These are phyloP conservation scores for Istiophorus platypterus DNA, from an alignment of 2,113 vertebrate species.

Conservation along the genomic window DNA sequence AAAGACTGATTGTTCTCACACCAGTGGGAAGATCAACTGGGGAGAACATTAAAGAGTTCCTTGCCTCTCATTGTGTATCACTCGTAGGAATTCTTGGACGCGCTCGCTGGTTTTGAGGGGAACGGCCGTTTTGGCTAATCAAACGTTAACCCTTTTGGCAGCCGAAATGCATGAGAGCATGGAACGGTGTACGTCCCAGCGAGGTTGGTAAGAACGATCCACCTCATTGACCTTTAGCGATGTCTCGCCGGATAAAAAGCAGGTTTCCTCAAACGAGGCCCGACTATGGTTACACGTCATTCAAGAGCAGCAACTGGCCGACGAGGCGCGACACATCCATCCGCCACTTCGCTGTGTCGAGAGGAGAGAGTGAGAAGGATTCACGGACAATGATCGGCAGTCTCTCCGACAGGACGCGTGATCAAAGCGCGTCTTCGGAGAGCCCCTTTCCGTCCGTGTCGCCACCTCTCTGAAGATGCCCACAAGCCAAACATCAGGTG, in stretches of 20 bases:
- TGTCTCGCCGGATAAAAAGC: constrained; percentile 53
- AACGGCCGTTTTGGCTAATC: constrained; percentile 46
- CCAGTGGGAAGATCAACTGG: constrained; percentile 26
- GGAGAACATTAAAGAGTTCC: constrained; percentile 34
- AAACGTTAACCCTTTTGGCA: constrained; percentile 59
- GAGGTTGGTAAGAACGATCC: constrained; percentile 55
- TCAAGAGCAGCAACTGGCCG: constrained; percentile 4
- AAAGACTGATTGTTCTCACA: constrained; percentile 31
- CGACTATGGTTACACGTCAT: constrained; percentile 50
- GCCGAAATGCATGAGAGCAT: constrained; percentile 55
- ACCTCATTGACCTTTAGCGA: constrained; percentile 48
- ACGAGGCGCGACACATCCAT: constrained; percentile 17
- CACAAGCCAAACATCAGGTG: constrained; percentile 63
- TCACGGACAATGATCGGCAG: constrained; percentile 40
- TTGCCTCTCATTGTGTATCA: constrained; percentile 35
- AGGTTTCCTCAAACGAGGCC: constrained; percentile 55
- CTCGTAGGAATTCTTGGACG: constrained; percentile 42
- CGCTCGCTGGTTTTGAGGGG: constrained; percentile 41
- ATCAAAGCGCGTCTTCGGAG: constrained; percentile 66
- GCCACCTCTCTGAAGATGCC: constrained; percentile 59
- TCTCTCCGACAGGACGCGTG: constrained; percentile 29
- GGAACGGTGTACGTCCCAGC: constrained; percentile 30
- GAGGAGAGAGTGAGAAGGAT: constrained; percentile 62
- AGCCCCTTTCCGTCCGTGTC: constrained; percentile 46
- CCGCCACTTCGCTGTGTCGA: constrained; percentile 22